Evolutionary conservation across 2,797 vertebrate genomes (phyloP).

Genomic region (Bovichtus diacanthus): DNA sequence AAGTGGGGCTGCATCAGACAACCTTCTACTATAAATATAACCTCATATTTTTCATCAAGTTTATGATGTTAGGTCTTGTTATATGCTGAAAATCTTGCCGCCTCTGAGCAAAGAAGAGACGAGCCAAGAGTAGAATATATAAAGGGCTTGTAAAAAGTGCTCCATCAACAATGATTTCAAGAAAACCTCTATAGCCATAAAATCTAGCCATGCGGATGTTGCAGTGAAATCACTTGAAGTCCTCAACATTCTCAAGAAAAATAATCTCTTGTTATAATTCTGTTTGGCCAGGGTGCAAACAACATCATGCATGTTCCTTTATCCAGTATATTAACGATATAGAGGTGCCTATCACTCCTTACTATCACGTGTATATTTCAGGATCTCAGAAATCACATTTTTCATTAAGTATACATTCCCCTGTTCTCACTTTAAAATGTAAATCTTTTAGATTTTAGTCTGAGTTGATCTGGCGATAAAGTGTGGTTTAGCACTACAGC

Average conservation of each 20-base stretch:
- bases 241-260: neutral
- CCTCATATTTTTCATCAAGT: neutral
- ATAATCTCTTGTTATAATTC: neutral
- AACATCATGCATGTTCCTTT: neutral
- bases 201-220: neutral
- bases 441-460: no score
- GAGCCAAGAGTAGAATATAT: neutral
- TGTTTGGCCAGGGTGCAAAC: neutral
- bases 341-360: neutral
- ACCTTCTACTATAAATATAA: neutral
- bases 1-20: constrained; percentile 3
- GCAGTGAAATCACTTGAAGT: neutral
- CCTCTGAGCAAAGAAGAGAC: neutral
- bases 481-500: constrained; percentile 8
- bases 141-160: neutral
- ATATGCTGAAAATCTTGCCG: neutral
- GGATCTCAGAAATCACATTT: neutral
- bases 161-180: constrained; percentile 1
- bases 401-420: neutral
- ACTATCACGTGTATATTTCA: neutral
- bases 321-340: neutral
- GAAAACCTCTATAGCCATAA: neutral
- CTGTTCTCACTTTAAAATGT: no score
- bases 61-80: neutral
- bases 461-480: neutral